phyloP scores from a whole-genome alignment of 2,797 vertebrate species.

The Leptoclinus maculatus region DNA sequence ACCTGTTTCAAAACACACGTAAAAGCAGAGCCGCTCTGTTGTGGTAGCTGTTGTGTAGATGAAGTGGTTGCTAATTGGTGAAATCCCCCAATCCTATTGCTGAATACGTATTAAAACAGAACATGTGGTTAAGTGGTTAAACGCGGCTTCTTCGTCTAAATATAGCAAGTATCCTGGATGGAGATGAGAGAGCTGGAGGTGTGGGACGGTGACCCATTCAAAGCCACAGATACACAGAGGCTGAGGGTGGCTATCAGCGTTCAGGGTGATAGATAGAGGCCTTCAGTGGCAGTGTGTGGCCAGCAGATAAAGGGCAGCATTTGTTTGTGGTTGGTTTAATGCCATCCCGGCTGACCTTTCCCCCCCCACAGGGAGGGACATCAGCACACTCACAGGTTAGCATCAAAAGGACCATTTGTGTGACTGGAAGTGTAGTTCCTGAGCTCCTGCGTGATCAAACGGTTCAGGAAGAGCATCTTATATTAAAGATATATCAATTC shows the following conservation, averaged over 20 bases:
- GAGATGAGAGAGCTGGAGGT: slow-evolving; percentile 16
- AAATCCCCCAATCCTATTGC: background rate
- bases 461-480: slow-evolving; percentile 32
- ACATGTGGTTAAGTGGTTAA: background rate
- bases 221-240: slow-evolving; percentile 19
- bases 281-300: slow-evolving; percentile 58
- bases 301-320: slow-evolving; percentile 73
- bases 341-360: slow-evolving; percentile 62
- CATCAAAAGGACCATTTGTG: slow-evolving; percentile 62
- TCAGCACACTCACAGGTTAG: slow-evolving; percentile 54
- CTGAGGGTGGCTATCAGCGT: slow-evolving; percentile 56
- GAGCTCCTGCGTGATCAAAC: slow-evolving; percentile 46
- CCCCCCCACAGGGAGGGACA: slow-evolving; percentile 36
- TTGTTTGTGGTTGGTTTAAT: slow-evolving; percentile 77
- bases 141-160: background rate
- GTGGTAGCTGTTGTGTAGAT: slow-evolving; percentile 14
- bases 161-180: background rate
- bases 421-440: slow-evolving; percentile 23
- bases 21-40: slow-evolving; percentile 13
- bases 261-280: slow-evolving; percentile 50
- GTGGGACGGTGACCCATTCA: slow-evolving; percentile 19
- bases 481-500: slow-evolving; percentile 48
- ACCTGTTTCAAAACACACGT: slow-evolving; percentile 25
- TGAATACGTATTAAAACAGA: background rate
- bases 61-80: slow-evolving; percentile 1